Conservation (phyloP, 2,113 vertebrate genomes). For the Acanthochromis polyacanthus region DNA sequence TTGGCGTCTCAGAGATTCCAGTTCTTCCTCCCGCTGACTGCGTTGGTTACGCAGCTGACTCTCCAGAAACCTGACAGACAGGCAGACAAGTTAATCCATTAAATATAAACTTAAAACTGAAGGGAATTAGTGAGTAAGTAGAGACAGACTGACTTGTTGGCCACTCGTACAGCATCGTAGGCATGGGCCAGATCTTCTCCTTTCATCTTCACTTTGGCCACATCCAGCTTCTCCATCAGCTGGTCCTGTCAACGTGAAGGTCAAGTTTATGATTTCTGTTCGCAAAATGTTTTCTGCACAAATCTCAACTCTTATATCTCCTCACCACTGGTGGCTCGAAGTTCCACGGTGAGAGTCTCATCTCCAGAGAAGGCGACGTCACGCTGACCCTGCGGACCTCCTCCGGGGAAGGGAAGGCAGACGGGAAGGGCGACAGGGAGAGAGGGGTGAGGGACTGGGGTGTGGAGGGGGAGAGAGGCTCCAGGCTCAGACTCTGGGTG, state of each 20-base stretch:
- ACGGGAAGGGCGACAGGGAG: slow-evolving; percentile 59
- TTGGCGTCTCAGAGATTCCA: slow-evolving; percentile 65
- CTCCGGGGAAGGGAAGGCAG: slow-evolving; percentile 71
- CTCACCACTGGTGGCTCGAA: slow-evolving; percentile 75
- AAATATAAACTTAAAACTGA: background rate
- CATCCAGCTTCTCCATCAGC: slow-evolving; percentile 77
- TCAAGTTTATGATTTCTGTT: background rate
- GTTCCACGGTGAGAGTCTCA: slow-evolving; percentile 51
- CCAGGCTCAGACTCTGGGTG: slow-evolving; percentile 74
- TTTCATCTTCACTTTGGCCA: slow-evolving; percentile 76
- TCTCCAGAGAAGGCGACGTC: slow-evolving; percentile 67
- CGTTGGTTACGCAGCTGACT: slow-evolving; percentile 80
- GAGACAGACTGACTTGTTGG: slow-evolving; percentile 85
- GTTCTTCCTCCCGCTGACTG: slow-evolving; percentile 76
- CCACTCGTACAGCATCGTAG: slow-evolving; percentile 82
- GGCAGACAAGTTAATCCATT: background rate
- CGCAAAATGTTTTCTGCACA: no score
- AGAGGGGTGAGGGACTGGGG: slow-evolving; percentile 56
- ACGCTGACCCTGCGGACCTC: slow-evolving; percentile 75
- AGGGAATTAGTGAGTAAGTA: background rate
- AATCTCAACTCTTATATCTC: background rate
- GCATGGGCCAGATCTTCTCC: slow-evolving; percentile 83
- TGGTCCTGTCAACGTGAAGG: slow-evolving; percentile 62
- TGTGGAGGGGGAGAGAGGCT: slow-evolving; percentile 70
- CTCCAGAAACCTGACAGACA: slow-evolving; percentile 81